Conservation (phyloP, 2,888 invertebrate genomes). For the Phyllotreta cruciferae region DNA sequence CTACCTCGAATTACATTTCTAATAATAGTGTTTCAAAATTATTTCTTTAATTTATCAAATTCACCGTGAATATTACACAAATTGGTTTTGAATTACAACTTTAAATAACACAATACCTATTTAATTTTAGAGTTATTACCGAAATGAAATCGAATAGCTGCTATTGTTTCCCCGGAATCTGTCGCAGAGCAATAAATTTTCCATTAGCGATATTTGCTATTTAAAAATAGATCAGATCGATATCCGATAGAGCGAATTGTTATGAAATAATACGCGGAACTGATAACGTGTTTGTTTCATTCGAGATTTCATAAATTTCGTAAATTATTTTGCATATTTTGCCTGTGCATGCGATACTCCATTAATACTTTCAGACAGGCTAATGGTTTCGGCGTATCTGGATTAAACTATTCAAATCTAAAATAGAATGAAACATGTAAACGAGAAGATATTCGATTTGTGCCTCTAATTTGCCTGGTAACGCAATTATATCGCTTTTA, state of each 20-base stretch:
- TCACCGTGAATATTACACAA: slow-evolving; percentile 1
- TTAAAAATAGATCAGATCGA: slow-evolving; percentile 23
- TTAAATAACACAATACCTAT: slow-evolving; percentile 14
- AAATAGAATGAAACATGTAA: no score
- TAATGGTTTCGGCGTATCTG: no score
- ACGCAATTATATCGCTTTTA: no score
- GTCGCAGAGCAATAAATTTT: slow-evolving; percentile 25
- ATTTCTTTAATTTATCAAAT: not conserved
- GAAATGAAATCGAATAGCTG: slow-evolving; percentile 10
- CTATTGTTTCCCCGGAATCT: slow-evolving; percentile 21
- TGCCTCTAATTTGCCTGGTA: no score
- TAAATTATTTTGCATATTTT: no score
- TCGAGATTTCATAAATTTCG: slow-evolving; percentile 9
- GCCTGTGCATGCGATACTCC: no score
- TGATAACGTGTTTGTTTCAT: not conserved
- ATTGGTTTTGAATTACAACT: slow-evolving; percentile 10
- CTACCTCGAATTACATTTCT: no score
- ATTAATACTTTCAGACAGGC: no score
- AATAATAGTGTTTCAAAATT: no score
- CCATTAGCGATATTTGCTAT: slow-evolving; percentile 22
- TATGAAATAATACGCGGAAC: slow-evolving; percentile 19
- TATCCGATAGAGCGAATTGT: slow-evolving; percentile 9
- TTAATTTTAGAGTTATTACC: slow-evolving; percentile 12
- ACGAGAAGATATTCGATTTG: no score
- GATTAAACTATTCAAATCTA: no score